A percentile compares a stretch with the other conserved stretches of the same genome.
phyloP scores from a whole-genome alignment of 2,888 invertebrate species.

The Trimorus sp. region DNA sequence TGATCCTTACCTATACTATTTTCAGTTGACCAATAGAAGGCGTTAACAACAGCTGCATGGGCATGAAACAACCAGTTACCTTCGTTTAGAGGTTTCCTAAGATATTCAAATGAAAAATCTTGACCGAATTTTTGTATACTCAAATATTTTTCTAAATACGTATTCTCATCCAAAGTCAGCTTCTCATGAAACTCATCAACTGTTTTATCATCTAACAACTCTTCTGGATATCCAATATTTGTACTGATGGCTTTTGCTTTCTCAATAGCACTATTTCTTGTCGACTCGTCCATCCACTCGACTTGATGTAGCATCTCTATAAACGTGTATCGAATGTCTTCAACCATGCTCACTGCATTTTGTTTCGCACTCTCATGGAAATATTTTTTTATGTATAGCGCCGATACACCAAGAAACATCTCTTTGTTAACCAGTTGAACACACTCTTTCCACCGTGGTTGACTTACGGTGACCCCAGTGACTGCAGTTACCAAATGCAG shows the following conservation, averaged over 20 bases:
- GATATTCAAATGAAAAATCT: conserved; percentile 82
- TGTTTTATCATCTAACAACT: conserved; percentile 91
- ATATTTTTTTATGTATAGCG: conserved; percentile 93
- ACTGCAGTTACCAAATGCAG: conserved; percentile 91
- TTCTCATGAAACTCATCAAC: conserved; percentile 89
- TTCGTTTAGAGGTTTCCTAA: conserved; percentile 83
- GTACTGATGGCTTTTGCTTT: conserved; percentile 92
- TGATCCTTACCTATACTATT: conserved; percentile 83
- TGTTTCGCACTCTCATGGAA: conserved; percentile 93
- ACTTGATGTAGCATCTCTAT: conserved; percentile 88
- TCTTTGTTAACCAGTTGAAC: conserved; percentile 90
- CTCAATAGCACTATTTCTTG: conserved; percentile 88
- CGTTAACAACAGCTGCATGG: conserved; percentile 83
- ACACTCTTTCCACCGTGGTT: conserved; percentile 96
- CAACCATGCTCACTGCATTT: conserved; percentile 93
- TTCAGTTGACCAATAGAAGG: conserved; percentile 83
- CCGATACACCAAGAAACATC: conserved; percentile 89
- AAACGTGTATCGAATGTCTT: conserved; percentile 92
- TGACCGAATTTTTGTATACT: conserved; percentile 82
- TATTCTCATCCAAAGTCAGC: conserved; percentile 80
- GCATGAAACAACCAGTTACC: conserved; percentile 83
- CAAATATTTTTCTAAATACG: conserved; percentile 82
- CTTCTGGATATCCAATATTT: conserved; percentile 96
- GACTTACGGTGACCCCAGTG: conserved; percentile 90
- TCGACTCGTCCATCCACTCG: conserved; percentile 96